These are phyloP conservation scores for Gastrophysa polygoni DNA, from an alignment of 2,888 invertebrate genomes.

Conservation along the genomic window DNA sequence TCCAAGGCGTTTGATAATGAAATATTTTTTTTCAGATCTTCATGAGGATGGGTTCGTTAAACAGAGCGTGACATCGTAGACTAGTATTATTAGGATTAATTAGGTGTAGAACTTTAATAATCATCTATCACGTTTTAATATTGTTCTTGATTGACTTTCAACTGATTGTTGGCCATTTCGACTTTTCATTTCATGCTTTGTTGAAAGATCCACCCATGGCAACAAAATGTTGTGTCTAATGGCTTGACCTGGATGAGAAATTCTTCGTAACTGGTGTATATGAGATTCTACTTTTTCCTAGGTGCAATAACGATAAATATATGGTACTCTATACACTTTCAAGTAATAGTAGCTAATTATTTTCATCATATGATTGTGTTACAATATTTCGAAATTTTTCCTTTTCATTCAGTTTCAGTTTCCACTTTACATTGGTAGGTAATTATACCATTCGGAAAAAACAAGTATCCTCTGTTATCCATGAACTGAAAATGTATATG, in stretches of 20 bases:
- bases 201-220: background rate
- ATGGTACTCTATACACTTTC: background rate
- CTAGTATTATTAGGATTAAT: background rate
- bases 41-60: too few relatives aligned
- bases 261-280: background rate
- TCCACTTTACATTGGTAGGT: too few relatives aligned
- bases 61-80: background rate
- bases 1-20: too few relatives aligned
- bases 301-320: background rate
- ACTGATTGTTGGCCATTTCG: conserved; percentile 5
- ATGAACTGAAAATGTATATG: too few relatives aligned
- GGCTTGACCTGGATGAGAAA: background rate
- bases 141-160: conserved; percentile 13
- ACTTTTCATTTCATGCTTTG: conserved; percentile 4
- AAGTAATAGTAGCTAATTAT: background rate
- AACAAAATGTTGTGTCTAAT: background rate
- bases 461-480: too few relatives aligned
- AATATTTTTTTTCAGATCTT: too few relatives aligned
- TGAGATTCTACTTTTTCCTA: background rate
- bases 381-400: background rate
- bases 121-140: background rate
- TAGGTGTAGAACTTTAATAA: conserved; percentile 5
- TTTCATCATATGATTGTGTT: background rate
- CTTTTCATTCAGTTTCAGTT: background rate
- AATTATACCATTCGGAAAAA: too few relatives aligned